Evolutionary conservation across 2,797 vertebrate species (phyloP), one percentile per base, ranked within the genome.

Genomic region (Enteromius afrohamiltoni): DNA sequence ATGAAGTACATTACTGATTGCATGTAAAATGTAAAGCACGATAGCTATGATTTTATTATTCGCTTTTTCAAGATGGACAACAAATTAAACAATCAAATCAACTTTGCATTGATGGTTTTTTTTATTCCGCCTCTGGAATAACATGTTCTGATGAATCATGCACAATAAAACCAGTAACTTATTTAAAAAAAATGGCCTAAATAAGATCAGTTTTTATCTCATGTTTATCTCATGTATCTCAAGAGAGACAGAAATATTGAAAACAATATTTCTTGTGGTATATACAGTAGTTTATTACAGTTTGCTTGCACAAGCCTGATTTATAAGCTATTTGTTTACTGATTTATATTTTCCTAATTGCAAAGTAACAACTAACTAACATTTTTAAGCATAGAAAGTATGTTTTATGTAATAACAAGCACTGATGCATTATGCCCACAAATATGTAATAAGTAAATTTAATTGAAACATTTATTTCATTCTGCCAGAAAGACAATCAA

Each of bases 401-500:
- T 13, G 69, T 71, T 77, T 23, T 21, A 6, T 14, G 21, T 13
- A 64, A 77, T 19, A 31, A 77, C 40, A 9, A 1, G 3, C 17
- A 53, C 8, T 79, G 45, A 77, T 76, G 62, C 47, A 74, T 34
- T 34, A 73, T 26, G 8, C 10, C 9, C 31, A 67, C 16, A 3
- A 53, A 74, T 21, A n/a, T 51, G 17, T 8, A 51, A 49, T 47
- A 42, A 11, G 17, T 55, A 42, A 37, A 14, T 51, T 34, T 62
- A 23, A 47, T 26, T 2, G 37, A 7, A 14, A 14, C 42, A 21
- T 21, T 1, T 40, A 55, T 58, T 69, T 71, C 1, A 73, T 47
- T 69, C 29, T 34, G 53, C n/a, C 26, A 34, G 62, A 79, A 80
- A 70, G 65, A 42, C 34, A 69, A 51, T 68, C 65, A 77, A 60